Evolutionary conservation across 2,797 vertebrate genomes (phyloP), one percentile per base, ranked within the genome.

Genomic region (Bufotes viridis): DNA sequence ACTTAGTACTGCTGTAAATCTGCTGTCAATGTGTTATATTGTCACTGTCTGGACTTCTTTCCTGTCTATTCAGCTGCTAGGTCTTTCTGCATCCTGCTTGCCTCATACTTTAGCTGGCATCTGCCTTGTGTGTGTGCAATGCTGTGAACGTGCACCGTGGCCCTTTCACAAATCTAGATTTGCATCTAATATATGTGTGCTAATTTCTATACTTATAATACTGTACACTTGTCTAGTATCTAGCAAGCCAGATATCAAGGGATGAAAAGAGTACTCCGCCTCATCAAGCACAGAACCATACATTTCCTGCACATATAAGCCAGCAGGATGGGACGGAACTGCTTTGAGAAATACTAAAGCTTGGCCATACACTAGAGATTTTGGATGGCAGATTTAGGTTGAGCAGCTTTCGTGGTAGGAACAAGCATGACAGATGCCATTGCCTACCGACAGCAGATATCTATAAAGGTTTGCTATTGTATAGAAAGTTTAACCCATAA

Each of bases 111-210:
- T 58, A 26, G 81, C 51, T 63, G 24, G 70, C 79, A 18, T 76
- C 61, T 79, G 61, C 82, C 87, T 89, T 86, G 84, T 89, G 67
- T 85, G 87, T 89, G 83, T 89, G 88, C 58, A 55, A 22, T 89
- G 61, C 80, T 83, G 22, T 86, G 13, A 60, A 42, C 65, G 29
- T 72, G 88, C 84, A 82, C 82, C 15, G 17, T 85, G 53, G 12
- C 78, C 75, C n/a, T 51, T 24, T 22, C 29, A 14, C 83, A 22
- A 42, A 63, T 65, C 55, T 70, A 81, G 34, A 51, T 61, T 53
- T 88, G 78, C 69, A 78, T 86, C 24, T 72, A 75, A 24, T 49
- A 24, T 49, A 76, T 34, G 34, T 87, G 58, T 75, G 67, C 9
- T 80, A 51, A 79, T 70, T n/a, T 42, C 10, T 58, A 17, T 86